Conservation (phyloP, 2,888 invertebrate species). For the Dorcus parallelipipedus region DNA sequence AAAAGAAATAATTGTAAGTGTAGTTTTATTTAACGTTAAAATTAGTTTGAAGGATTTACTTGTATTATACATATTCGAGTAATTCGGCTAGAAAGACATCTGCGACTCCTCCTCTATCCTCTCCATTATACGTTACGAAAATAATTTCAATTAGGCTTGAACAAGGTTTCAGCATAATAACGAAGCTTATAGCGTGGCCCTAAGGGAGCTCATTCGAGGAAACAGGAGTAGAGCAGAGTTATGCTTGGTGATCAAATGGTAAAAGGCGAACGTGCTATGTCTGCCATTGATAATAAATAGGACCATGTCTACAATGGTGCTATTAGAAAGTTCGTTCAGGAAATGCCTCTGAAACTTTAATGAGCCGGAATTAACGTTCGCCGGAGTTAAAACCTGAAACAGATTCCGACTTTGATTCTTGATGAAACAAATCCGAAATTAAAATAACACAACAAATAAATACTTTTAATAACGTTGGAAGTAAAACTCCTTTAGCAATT, state of each 20-base stretch:
- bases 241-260: slow-evolving; percentile 3
- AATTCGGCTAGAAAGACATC: too few species aligned
- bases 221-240: slow-evolving; percentile 5
- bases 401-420: too few species aligned
- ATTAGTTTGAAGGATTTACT: too few species aligned
- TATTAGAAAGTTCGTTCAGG: slow-evolving; percentile 10
- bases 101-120: too few species aligned
- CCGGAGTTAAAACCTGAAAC: slow-evolving; percentile 10
- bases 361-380: slow-evolving; percentile 14
- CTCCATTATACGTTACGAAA: slow-evolving; percentile 3
- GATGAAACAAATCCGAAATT: too few species aligned
- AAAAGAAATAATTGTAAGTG: too few species aligned
- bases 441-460: too few species aligned
- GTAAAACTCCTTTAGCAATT: too few species aligned
- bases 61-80: too few species aligned
- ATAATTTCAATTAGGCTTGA: slow-evolving; percentile 30
- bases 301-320: slow-evolving; percentile 1
- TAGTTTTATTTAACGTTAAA: too few species aligned
- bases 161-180: slow-evolving; percentile 29
- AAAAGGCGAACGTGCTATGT: slow-evolving; percentile 8
- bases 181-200: slow-evolving; percentile 24
- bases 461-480: too few species aligned
- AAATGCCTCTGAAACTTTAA: slow-evolving; percentile 7
- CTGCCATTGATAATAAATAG: not conserved
- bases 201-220: slow-evolving; percentile 19